A percentile compares a stretch with the other conserved stretches of the same genome.
These are phyloP conservation scores for Cosmia pyralina DNA, from an alignment of 2,888 invertebrate species.

Conservation along the genomic window DNA sequence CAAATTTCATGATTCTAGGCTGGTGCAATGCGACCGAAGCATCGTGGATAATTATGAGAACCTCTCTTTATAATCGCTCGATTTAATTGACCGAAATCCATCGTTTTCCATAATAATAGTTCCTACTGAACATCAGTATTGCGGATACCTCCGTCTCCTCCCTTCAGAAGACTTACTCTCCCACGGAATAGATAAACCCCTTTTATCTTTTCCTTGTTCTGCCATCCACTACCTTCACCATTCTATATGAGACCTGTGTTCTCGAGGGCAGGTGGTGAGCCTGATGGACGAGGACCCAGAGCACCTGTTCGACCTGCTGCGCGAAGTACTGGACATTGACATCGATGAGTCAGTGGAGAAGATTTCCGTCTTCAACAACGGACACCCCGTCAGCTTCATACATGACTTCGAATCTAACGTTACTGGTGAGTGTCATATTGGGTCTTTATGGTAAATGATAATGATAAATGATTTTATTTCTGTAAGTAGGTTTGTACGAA, in stretches of 20 bases:
- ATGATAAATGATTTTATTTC: too few species aligned
- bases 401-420: slow-evolving; percentile 96
- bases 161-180: not conserved
- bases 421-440: slow-evolving; percentile 87
- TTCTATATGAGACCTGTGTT: not conserved
- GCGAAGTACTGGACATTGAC: slow-evolving; percentile 94
- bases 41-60: not conserved
- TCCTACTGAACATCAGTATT: not conserved
- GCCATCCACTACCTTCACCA: not conserved
- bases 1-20: too few species aligned
- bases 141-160: not conserved
- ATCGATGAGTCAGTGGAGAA: slow-evolving; percentile 93
- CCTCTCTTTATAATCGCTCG: too few species aligned
- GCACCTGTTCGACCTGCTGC: slow-evolving; percentile 88
- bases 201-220: not conserved
- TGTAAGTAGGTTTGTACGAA: too few species aligned
- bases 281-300: slow-evolving; percentile 70
- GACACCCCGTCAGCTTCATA: slow-evolving; percentile 95
- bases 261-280: slow-evolving; percentile 70
- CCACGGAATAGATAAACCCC: not conserved
- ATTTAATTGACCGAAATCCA: too few species aligned
- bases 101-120: not conserved
- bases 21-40: not conserved
- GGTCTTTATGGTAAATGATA: too few species aligned
- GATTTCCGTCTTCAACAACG: slow-evolving; percentile 96